These are phyloP conservation scores for Mesoclemmys tuberculata DNA, from an alignment of 2,113 vertebrate genomes.

Conservation along the genomic window DNA sequence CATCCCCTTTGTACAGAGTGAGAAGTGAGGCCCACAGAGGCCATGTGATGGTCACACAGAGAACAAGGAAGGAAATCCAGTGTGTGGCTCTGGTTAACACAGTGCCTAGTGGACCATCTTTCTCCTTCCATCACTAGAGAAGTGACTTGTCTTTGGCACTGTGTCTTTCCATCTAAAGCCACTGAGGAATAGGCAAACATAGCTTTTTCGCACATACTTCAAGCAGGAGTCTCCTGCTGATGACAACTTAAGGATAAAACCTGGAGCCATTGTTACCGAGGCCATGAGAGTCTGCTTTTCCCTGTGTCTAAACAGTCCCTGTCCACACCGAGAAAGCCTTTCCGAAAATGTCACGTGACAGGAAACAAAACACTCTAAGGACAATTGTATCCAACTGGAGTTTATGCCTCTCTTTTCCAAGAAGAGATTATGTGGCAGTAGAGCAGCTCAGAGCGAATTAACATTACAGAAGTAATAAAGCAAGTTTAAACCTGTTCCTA, in stretches of 20 bases:
- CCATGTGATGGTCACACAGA: neutral
- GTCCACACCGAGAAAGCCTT: neutral
- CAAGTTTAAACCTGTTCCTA: slow-evolving; percentile 45
- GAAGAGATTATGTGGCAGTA: neutral
- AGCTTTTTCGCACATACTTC: neutral
- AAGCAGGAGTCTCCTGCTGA: neutral
- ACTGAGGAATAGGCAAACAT: neutral
- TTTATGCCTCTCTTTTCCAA: neutral
- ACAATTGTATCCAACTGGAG: neutral
- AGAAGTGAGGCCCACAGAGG: neutral
- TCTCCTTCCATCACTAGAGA: neutral
- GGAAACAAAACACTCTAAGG: slow-evolving; percentile 3
- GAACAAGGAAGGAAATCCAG: neutral
- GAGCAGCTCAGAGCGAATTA: slow-evolving; percentile 44
- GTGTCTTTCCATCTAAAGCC: neutral
- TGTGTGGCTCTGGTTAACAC: too few relatives aligned
- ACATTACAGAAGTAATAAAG: slow-evolving; percentile 38
- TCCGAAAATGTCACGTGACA: neutral
- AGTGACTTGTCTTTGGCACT: neutral
- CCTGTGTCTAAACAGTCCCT: neutral
- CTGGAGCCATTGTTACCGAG: neutral
- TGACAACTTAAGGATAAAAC: neutral
- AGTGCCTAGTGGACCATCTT: neutral
- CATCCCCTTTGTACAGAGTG: neutral
- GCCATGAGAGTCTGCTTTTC: neutral